Evolutionary conservation across 2,888 invertebrate species (phyloP).

Genomic region (Drosophila phalerata): DNA sequence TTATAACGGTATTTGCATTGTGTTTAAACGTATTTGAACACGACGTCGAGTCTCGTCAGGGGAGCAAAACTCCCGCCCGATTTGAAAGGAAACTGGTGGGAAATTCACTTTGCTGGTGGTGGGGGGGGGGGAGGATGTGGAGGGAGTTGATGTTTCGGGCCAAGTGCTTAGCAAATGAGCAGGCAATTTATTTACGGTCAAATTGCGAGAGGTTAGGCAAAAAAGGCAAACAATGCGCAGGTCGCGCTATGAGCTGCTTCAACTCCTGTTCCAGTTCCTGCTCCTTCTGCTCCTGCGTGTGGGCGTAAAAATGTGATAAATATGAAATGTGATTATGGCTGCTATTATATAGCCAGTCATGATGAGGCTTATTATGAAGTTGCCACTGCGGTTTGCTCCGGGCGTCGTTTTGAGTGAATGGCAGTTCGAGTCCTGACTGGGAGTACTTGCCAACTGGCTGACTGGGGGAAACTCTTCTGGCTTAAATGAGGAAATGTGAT

Average conservation of each 20-base stretch:
- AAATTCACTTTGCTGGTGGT: constrained; percentile 57
- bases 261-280: constrained; percentile 3
- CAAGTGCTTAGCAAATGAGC: constrained; percentile 82
- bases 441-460: not conserved
- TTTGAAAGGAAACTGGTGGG: constrained; percentile 68
- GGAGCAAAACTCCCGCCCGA: constrained; percentile 34
- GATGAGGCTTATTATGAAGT: constrained; percentile 81
- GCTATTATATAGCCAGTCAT: constrained; percentile 74
- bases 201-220: constrained; percentile 77
- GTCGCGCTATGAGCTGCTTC: constrained; percentile 43
- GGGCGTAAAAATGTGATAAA: constrained; percentile 83
- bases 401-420: constrained; percentile 78
- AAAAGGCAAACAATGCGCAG: constrained; percentile 67
- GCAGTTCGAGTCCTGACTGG: constrained; percentile 1
- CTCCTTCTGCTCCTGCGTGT: constrained; percentile 43
- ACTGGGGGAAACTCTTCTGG: constrained; percentile 10
- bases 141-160: constrained; percentile 31
- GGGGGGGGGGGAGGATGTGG: not conserved
- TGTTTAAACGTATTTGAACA: constrained; percentile 82
- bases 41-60: constrained; percentile 55
- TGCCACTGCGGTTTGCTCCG: constrained; percentile 70
- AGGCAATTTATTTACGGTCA: constrained; percentile 84
- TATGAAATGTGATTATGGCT: constrained; percentile 83
- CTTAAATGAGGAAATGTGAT: constrained; percentile 78
- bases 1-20: constrained; percentile 85